These are phyloP conservation scores for Catagonus wagneri DNA, from an alignment of 2,113 vertebrate species.

Conservation along the genomic window DNA sequence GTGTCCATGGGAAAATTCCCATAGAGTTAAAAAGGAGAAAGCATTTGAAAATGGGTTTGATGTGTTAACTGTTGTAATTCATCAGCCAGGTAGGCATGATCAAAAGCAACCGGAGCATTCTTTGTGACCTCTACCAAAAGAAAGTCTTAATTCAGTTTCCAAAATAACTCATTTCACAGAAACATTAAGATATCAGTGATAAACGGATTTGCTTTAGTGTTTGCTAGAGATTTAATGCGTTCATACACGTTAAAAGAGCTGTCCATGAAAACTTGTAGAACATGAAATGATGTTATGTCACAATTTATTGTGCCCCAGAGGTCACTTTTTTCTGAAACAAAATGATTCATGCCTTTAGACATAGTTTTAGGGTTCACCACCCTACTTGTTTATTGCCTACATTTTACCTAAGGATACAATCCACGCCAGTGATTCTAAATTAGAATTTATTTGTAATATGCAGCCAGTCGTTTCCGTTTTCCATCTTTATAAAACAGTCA, in stretches of 20 bases:
- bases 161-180: slow-evolving; percentile 54
- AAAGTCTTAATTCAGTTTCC: slow-evolving; percentile 29
- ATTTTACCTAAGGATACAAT: neutral
- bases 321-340: neutral
- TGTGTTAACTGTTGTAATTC: slow-evolving; percentile 66
- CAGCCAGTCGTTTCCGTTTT: neutral
- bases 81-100: slow-evolving; percentile 45
- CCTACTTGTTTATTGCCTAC: neutral
- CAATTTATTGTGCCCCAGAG: neutral
- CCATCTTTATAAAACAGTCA: neutral
- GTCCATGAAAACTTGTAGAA: slow-evolving; percentile 26
- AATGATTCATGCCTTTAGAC: neutral
- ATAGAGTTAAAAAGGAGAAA: slow-evolving; percentile 67
- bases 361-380: neutral
- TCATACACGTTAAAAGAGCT: slow-evolving; percentile 28
- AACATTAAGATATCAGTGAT: slow-evolving; percentile 1
- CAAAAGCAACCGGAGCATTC: slow-evolving; percentile 51
- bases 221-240: slow-evolving; percentile 15
- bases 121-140: slow-evolving; percentile 59
- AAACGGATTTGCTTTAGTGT: slow-evolving; percentile 36
- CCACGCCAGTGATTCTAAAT: neutral
- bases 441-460: neutral
- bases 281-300: neutral
- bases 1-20: slow-evolving; percentile 61
- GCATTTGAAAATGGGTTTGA: slow-evolving; percentile 46